A percentile compares a stretch with the other conserved stretches of the same genome.
Conservation (phyloP, 2,113 vertebrate species). For the Papio anubis region DNA sequence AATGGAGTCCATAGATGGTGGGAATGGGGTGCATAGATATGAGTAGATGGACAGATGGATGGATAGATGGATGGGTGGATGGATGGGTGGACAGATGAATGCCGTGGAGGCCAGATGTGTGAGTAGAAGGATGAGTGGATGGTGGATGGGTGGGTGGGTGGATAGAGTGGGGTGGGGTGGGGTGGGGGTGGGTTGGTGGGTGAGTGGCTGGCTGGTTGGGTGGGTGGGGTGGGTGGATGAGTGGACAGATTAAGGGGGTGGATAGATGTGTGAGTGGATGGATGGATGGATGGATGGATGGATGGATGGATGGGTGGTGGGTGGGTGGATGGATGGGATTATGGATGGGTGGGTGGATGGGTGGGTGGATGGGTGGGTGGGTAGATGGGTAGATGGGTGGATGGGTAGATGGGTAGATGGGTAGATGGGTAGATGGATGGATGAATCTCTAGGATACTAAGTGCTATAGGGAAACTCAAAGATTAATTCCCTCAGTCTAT, state of each 20-base stretch:
- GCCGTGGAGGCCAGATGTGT: accelerated
- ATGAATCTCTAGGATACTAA: neutral
- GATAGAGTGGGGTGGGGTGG: accelerated
- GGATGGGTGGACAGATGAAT: neutral
- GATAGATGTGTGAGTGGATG: accelerated
- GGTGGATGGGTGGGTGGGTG: no score
- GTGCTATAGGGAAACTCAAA: neutral
- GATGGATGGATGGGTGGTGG: no score
- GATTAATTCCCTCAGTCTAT: neutral
- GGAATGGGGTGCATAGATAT: no score
- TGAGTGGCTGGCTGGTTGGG: accelerated
- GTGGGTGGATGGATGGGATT: no score
- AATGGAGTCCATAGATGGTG: accelerated
- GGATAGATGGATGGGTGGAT: accelerated
- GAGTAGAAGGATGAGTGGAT: accelerated
- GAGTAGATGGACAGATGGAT: accelerated
- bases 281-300: no score
- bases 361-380: no score
- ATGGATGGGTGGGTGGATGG: neutral
- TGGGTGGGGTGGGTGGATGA: accelerated
- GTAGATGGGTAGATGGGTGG: neutral
- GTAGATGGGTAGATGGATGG: accelerated
- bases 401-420: neutral
- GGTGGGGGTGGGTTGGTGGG: neutral
- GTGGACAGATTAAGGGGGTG: neutral